Base-by-base conservation (phyloP, 1,140 invertebrate genomes). In the Calliopsis andreniformis region DNA sequence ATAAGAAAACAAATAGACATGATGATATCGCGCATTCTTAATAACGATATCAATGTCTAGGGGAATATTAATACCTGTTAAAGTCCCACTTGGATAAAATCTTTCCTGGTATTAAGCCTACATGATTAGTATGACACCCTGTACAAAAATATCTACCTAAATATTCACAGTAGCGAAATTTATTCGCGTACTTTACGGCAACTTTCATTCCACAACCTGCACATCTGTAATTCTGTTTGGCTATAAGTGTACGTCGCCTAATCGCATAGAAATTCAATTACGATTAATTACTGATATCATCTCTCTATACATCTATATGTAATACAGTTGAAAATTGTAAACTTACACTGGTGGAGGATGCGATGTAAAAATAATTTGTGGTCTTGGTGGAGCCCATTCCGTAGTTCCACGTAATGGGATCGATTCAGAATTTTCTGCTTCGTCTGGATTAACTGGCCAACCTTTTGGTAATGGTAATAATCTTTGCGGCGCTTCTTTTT, bases 71-170 rank as follows among this genome's bases (percentile, higher is more conserved):
- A 25, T 92, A 95, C 94, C 92, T 93, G 42, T 90, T 94, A 84
- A 97, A 93, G 84, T 93, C 93, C 93, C 93, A 93, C 73, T 91
- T 92, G 0, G 75, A 88, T 58, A 89, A 62, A 71, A 98, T 95
- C 84, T 95, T 93, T 16, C 95, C 96, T 23, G 97, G 97, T 83
- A 98, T 96, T 62, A 95, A 89, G 6, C 95, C 93, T 59, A 94
- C 92, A 83, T 96, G 94, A 88, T 97, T 96, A 12, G 93, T 95
- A 90, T 98, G 97, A 88, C 97, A 98, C 39, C 96, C 96, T 7
- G 96, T 97, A 88, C 97, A 98, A 90, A 98, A 97, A 91, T 96
- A 97, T 85, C 97, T 95, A 18, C 96, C 97, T 56, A 97, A 92
- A 89, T 98, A 98, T 86, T 96, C 94, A 89, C 97, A 98, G 86